phyloP scores from a whole-genome alignment of 2,113 vertebrate genomes.

The Pseudolaguvia tuberculata region DNA sequence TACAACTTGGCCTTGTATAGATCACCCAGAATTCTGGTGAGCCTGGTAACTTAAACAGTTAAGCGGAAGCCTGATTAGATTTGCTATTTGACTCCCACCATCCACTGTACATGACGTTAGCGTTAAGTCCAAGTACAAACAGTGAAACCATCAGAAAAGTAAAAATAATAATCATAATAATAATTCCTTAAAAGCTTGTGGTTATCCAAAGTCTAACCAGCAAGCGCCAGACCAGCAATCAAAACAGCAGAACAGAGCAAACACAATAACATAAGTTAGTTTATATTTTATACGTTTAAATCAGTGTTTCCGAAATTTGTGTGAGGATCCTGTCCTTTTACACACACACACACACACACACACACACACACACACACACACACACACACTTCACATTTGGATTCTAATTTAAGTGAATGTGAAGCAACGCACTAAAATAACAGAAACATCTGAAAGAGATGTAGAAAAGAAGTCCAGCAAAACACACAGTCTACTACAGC shows the following conservation, averaged over 20 bases:
- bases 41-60: neutral
- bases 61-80: conserved; percentile 3
- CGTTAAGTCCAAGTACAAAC: neutral
- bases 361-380: too few relatives aligned
- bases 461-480: neutral
- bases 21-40: neutral
- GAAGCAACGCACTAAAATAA: too few relatives aligned
- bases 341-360: conserved; percentile 18
- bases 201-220: neutral
- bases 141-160: neutral
- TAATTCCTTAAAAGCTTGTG: neutral
- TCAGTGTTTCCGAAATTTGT: conserved; percentile 39
- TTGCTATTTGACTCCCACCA: conserved; percentile 5
- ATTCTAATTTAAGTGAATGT: too few relatives aligned
- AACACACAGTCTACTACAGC: neutral
- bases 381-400: too few relatives aligned
- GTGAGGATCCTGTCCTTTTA: conserved; percentile 29
- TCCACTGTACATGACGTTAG: neutral
- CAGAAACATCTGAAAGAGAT: neutral
- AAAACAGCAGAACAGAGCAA: neutral
- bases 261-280: neutral
- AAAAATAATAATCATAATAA: neutral
- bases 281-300: conserved; percentile 35
- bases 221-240: neutral
- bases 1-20: neutral